Evolutionary conservation across 2,113 vertebrate species (phyloP).

Genomic region (Cairina moschata): DNA sequence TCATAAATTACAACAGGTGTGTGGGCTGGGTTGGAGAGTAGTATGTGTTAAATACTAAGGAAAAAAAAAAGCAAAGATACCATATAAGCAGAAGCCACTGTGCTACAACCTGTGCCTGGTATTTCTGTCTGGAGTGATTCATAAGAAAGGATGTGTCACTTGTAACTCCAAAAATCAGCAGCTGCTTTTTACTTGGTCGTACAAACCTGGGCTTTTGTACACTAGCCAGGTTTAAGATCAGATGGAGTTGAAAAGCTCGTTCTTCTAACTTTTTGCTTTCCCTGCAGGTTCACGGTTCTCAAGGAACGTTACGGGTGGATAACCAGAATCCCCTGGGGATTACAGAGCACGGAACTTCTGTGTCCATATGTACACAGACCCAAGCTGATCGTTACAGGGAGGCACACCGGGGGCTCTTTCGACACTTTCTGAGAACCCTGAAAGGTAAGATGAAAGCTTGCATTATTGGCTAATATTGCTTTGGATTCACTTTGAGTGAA

Average conservation of each 20-base stretch:
- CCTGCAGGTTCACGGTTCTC: conserved; percentile 15
- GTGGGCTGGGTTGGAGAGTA: neutral
- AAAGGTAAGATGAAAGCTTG: neutral
- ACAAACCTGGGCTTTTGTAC: neutral
- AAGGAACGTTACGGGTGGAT: conserved; percentile 31
- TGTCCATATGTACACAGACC: neutral
- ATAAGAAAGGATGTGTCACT: accelerated
- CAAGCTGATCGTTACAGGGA: conserved; percentile 23
- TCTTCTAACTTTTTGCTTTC: neutral
- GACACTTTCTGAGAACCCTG: conserved; percentile 54
- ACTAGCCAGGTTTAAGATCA: no score
- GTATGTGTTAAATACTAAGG: neutral
- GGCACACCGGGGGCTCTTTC: conserved; percentile 16
- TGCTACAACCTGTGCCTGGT: accelerated
- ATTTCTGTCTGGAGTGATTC: neutral
- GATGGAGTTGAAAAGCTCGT: no score
- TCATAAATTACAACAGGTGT: neutral
- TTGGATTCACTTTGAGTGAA: accelerated
- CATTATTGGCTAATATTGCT: accelerated
- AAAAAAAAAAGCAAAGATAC: neutral
- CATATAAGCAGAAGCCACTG: neutral
- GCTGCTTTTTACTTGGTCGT: neutral
- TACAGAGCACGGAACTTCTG: neutral
- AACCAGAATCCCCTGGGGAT: conserved; percentile 59
- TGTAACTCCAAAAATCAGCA: neutral